These are phyloP conservation scores for Timandra comae DNA, from an alignment of 2,888 invertebrate genomes.

Conservation along the genomic window DNA sequence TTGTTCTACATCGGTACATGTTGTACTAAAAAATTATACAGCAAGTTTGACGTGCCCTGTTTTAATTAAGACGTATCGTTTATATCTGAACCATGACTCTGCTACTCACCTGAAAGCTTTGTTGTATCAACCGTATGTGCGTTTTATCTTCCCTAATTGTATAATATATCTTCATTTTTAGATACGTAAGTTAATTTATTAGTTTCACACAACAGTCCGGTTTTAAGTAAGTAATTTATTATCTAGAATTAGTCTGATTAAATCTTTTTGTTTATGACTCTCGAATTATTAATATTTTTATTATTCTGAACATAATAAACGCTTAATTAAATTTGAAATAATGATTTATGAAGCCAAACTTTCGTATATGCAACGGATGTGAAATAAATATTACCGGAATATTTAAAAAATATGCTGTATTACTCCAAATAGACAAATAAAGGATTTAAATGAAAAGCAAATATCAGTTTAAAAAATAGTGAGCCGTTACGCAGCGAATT, in stretches of 20 bases:
- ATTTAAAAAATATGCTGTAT: too few species aligned
- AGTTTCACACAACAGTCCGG: constrained; percentile 22
- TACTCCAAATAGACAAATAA: background rate
- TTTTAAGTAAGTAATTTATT: constrained; percentile 21
- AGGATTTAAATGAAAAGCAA: constrained; percentile 15
- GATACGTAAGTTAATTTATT: constrained; percentile 19
- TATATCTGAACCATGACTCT: constrained; percentile 54
- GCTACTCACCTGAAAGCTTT: constrained; percentile 56
- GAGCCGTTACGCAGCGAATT: constrained; percentile 55
- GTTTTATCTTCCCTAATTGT: constrained; percentile 34
- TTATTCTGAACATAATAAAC: constrained; percentile 5
- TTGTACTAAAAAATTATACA: constrained; percentile 49
- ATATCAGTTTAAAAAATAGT: constrained; percentile 41
- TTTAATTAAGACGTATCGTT: constrained; percentile 72
- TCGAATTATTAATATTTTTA: too few species aligned
- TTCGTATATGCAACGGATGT: too few species aligned
- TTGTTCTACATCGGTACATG: constrained; percentile 39
- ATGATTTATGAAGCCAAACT: too few species aligned
- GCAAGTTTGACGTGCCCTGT: constrained; percentile 44
- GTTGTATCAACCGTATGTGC: constrained; percentile 23
- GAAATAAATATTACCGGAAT: too few species aligned
- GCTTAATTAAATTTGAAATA: too few species aligned
- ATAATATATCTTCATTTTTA: constrained; percentile 33
- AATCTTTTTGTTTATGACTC: constrained; percentile 15
- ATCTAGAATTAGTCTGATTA: constrained; percentile 16